Conservation (phyloP, 2,113 vertebrate genomes). For the Cromileptes altivelis region DNA sequence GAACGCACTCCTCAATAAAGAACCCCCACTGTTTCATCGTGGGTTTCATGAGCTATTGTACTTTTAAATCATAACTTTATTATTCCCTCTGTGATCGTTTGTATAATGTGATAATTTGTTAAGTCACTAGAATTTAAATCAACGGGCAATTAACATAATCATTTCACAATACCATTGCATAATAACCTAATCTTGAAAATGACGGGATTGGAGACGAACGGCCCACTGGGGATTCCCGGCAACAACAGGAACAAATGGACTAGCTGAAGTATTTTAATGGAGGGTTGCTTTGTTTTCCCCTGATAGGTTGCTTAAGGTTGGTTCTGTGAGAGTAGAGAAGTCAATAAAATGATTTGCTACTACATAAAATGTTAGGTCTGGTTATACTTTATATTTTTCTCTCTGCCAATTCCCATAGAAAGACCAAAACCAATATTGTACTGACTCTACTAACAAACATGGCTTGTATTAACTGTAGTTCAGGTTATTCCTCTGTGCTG, state of each 20-base stretch:
- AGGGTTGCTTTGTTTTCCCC: background rate
- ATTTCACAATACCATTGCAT: conserved; percentile 32
- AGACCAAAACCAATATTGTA: background rate
- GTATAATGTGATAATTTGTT: conserved; percentile 33
- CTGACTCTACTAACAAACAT: background rate
- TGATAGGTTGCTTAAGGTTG: background rate
- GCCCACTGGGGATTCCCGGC: conserved; percentile 11
- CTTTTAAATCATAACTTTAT: conserved; percentile 22
- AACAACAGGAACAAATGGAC: conserved; percentile 12
- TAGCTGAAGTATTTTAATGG: background rate
- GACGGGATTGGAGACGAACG: conserved; percentile 1
- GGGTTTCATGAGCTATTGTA: conserved; percentile 39
- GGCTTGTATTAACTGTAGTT: background rate
- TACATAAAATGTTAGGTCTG: background rate
- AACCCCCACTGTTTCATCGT: conserved; percentile 25
- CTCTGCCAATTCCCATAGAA: background rate
- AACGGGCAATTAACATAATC: conserved; percentile 30
- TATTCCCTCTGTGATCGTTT: conserved; percentile 28
- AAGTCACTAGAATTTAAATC: conserved; percentile 43
- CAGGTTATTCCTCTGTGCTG: background rate
- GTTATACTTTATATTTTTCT: background rate
- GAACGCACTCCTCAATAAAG: conserved; percentile 32
- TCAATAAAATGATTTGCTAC: background rate
- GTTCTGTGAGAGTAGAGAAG: background rate
- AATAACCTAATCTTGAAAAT: conserved; percentile 41